Percentiles rank a stretch among this genome's conserved stretches.
phyloP scores from a whole-genome alignment of 2,113 vertebrate genomes.

The Alligator mississippiensis region DNA sequence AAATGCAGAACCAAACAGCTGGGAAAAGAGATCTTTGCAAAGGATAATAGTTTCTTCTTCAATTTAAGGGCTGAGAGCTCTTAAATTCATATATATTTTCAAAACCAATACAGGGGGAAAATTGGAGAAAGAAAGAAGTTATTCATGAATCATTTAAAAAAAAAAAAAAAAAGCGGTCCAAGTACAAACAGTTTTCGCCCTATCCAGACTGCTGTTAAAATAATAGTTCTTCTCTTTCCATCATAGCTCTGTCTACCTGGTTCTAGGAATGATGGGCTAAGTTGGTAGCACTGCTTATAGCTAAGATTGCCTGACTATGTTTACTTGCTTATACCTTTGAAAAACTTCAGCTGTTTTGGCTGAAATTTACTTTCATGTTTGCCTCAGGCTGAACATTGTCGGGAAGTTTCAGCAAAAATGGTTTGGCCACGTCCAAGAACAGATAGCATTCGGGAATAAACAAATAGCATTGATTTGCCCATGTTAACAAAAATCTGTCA shows the following conservation, averaged over 20 bases:
- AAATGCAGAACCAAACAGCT: not conserved
- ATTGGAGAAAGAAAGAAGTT: fast-evolving
- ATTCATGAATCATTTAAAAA: not conserved
- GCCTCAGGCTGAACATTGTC: not conserved
- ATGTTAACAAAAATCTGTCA: no score
- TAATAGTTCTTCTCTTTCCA: not conserved
- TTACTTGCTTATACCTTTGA: not conserved
- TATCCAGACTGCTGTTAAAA: not conserved
- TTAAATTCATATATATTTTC: not conserved
- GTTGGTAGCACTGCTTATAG: not conserved
- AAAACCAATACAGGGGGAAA: not conserved
- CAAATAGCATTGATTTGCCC: no score
- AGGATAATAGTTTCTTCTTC: not conserved
- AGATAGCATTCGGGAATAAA: not conserved
- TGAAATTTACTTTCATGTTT: not conserved
- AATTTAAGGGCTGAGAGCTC: not conserved
- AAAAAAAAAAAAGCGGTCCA: not conserved
- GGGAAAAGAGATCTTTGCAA: not conserved
- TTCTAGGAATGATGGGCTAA: not conserved
- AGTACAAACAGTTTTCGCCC: not conserved
- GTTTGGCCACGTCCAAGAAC: not conserved
- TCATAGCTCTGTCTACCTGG: not conserved
- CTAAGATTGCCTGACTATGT: not conserved
- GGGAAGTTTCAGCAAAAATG: not conserved
- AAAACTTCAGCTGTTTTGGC: no score